A percentile compares a stretch with the other conserved stretches of the same genome.
Conservation (phyloP, 2,888 invertebrate genomes). For the Lasioglossum figueresi region DNA sequence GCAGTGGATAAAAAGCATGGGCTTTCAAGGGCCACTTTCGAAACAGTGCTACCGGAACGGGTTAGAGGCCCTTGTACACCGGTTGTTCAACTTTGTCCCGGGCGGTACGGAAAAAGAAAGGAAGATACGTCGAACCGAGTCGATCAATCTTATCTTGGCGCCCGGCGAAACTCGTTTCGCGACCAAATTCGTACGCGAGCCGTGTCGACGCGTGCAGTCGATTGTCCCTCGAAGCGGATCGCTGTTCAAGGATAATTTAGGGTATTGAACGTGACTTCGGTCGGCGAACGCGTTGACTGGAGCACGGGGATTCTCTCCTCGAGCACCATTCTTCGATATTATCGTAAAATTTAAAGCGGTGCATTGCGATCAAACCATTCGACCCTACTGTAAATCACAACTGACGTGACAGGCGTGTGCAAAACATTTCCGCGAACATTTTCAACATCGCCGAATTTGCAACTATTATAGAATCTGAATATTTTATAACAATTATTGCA, state of each 20-base stretch:
- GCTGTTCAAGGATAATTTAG: conserved; percentile 37
- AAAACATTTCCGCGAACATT: background rate
- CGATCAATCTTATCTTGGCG: conserved; percentile 61
- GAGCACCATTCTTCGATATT: background rate
- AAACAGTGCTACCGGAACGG: conserved; percentile 1
- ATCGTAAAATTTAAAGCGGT: conserved; percentile 3
- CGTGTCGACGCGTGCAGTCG: conserved; percentile 26
- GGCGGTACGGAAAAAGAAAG: conserved; percentile 8
- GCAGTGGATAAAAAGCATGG: background rate
- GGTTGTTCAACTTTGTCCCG: conserved; percentile 25
- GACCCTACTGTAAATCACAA: background rate
- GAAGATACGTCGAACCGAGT: conserved; percentile 30
- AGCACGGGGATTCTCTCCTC: background rate
- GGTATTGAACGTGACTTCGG: conserved; percentile 4
- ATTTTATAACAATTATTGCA: background rate
- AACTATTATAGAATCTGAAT: background rate
- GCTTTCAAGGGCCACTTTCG: background rate
- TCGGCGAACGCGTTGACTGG: background rate
- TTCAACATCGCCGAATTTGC: background rate
- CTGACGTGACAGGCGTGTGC: background rate
- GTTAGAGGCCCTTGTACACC: conserved; percentile 7
- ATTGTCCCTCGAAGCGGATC: conserved; percentile 25
- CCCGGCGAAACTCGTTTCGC: conserved; percentile 54
- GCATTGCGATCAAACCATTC: background rate
- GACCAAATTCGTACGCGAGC: conserved; percentile 33